Conservation (phyloP, 2,888 invertebrate genomes). For the Noctua comes region DNA sequence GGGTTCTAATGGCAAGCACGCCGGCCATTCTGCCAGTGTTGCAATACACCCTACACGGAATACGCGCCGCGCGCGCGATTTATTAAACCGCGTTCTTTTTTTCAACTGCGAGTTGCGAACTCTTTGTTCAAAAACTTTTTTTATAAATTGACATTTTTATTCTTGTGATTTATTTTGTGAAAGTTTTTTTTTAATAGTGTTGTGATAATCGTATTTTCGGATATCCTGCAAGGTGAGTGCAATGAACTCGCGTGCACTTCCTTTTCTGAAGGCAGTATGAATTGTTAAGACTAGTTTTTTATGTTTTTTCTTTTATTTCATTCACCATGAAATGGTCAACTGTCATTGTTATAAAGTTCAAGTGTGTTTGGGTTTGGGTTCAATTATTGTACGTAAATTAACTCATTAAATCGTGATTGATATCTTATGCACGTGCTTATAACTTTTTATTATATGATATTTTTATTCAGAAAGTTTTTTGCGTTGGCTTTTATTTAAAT, state of each 20-base stretch:
- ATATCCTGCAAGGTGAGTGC: conserved; percentile 63
- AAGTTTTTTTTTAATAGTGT: conserved; percentile 28
- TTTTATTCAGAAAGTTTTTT: not conserved
- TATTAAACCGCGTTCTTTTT: conserved; percentile 48
- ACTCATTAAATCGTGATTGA: conserved; percentile 1
- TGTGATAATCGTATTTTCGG: conserved; percentile 40
- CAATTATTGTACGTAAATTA: not conserved
- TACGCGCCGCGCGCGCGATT: conserved; percentile 60
- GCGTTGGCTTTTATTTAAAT: not conserved
- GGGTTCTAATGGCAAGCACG: conserved; percentile 54
- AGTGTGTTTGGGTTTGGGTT: conserved; percentile 21
- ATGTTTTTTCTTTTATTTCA: conserved; percentile 27
- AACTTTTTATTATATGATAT: not conserved
- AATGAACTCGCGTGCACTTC: conserved; percentile 58
- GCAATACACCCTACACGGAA: conserved; percentile 61
- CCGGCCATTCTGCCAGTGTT: conserved; percentile 63
- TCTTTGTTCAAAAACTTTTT: conserved; percentile 6
- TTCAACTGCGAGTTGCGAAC: conserved; percentile 12
- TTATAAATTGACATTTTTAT: not conserved
- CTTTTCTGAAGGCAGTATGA: conserved; percentile 23
- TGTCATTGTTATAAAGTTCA: conserved; percentile 39
- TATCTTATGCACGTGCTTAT: not conserved
- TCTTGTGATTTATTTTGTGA: conserved; percentile 40
- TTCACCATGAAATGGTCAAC: conserved; percentile 44
- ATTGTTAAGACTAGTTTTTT: conserved; percentile 20